Evolutionary conservation across 2,113 vertebrate species (phyloP).

Genomic region (Chlorodrepanis virens): DNA sequence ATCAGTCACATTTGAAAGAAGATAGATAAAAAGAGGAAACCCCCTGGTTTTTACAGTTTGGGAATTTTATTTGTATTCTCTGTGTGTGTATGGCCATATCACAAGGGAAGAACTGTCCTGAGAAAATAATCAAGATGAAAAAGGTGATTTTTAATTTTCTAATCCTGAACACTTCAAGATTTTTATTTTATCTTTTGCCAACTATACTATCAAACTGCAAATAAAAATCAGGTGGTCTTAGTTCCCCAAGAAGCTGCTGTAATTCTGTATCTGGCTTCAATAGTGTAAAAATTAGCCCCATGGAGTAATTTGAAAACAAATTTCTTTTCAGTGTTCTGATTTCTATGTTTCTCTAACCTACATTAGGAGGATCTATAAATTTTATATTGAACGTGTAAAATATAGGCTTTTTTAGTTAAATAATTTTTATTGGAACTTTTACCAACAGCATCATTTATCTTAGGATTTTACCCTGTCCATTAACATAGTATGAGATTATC

Average conservation of each 20-base stretch:
- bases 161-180: not conserved
- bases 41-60: fast-evolving
- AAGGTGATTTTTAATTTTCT: not conserved
- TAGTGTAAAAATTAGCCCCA: not conserved
- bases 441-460: not conserved
- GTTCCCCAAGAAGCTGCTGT: not conserved
- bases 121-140: not conserved
- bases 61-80: not conserved
- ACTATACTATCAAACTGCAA: not conserved
- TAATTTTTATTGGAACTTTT: not conserved
- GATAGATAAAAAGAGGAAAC: not conserved
- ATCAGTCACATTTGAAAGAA: not conserved
- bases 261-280: not conserved
- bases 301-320: not conserved
- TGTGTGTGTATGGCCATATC: not conserved
- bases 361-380: not conserved
- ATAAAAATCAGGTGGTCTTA: not conserved
- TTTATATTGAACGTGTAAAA: not conserved
- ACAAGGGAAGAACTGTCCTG: not conserved
- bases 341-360: not conserved
- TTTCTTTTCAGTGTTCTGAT: not conserved
- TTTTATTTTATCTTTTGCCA: not conserved
- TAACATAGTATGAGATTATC: not conserved
- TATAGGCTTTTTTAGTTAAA: not conserved
- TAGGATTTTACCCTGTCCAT: not conserved